Conservation (phyloP, 1,140 invertebrate species). For the Aphis gossypii region DNA sequence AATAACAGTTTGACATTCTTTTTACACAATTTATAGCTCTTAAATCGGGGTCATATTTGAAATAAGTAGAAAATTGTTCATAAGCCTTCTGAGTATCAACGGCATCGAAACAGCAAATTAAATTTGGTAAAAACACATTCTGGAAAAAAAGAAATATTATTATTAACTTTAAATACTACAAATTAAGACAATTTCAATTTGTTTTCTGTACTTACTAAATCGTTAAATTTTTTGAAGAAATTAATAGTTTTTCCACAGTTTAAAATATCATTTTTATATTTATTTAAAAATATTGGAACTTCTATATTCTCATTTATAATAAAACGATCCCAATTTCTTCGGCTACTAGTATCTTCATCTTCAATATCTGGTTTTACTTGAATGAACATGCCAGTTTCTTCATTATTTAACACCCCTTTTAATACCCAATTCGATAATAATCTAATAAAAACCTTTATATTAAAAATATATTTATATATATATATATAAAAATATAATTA, state of each 20-base stretch:
- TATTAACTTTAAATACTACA: neutral
- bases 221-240: constrained; percentile 33
- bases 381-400: neutral
- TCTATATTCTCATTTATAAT: constrained; percentile 5
- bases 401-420: constrained; percentile 26
- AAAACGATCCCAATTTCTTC: constrained; percentile 16
- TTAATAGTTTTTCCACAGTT: constrained; percentile 45
- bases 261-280: constrained; percentile 37
- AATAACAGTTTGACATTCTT: constrained; percentile 34
- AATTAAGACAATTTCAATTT: neutral
- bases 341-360: neutral
- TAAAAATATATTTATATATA: neutral
- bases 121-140: constrained; percentile 31
- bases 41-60: neutral
- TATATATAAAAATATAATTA: neutral
- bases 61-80: constrained; percentile 4
- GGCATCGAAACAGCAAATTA: constrained; percentile 31
- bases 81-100: constrained; percentile 29
- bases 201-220: neutral
- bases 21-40: neutral
- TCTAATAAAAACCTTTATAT: neutral
- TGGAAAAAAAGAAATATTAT: neutral
- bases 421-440: constrained; percentile 44
- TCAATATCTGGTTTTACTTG: constrained; percentile 31
- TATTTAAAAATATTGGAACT: constrained; percentile 45